phyloP scores from a whole-genome alignment of 2,113 vertebrate genomes.

The Oenanthe melanoleuca region DNA sequence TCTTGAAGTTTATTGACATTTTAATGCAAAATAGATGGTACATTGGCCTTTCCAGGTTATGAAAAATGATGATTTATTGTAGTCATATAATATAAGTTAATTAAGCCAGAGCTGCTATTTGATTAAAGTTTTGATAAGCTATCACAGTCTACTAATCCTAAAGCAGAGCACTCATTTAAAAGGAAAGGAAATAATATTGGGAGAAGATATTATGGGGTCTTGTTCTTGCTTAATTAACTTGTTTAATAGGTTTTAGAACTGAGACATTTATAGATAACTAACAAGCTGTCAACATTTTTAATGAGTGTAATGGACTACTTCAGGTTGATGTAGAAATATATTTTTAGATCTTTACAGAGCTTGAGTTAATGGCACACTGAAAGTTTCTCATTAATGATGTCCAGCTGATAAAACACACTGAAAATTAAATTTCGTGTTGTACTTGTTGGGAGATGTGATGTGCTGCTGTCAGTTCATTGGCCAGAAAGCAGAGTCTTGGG shows the following conservation, averaged over 20 bases:
- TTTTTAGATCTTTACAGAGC: not conserved
- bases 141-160: constrained; percentile 16
- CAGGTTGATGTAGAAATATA: not conserved
- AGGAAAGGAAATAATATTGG: not conserved
- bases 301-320: not conserved
- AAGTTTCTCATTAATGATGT: not conserved
- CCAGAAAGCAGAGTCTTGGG: not conserved
- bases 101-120: constrained; percentile 19
- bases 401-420: not conserved
- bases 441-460: not conserved
- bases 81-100: constrained; percentile 14
- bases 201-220: not conserved
- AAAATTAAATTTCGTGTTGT: not conserved
- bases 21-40: constrained; percentile 25
- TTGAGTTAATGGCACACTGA: not conserved
- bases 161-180: not conserved
- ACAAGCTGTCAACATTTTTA: not conserved
- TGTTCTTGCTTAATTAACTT: constrained; percentile 38
- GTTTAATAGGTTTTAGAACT: constrained; percentile 6
- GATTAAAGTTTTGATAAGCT: constrained; percentile 44
- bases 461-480: not conserved
- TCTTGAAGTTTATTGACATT: constrained; percentile 15
- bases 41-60: not conserved
- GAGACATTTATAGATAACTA: not conserved
- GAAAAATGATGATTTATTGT: constrained; percentile 36